Evolutionary conservation across 1,140 invertebrate genomes (phyloP).

Genomic region (Neodiprion lecontei): DNA sequence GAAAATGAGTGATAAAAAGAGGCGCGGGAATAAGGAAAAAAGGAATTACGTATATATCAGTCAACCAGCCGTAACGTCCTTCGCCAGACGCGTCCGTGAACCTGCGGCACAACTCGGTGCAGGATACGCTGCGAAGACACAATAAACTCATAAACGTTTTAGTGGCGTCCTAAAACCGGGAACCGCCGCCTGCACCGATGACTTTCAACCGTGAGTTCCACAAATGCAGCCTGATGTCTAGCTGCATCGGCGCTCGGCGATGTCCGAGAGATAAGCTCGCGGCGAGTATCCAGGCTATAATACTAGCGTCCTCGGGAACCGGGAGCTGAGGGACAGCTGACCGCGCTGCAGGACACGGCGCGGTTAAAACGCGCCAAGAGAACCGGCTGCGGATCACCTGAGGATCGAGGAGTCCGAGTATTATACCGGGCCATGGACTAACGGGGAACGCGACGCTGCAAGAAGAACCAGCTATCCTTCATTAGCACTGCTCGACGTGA

Average conservation of each 20-base stretch:
- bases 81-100: background rate
- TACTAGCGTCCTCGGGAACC: background rate
- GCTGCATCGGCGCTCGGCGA: background rate
- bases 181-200: background rate
- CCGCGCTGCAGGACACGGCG: background rate
- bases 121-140: background rate
- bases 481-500: conserved; percentile 47
- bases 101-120: background rate
- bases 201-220: too few species aligned
- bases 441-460: conserved; percentile 15
- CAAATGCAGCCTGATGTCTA: background rate
- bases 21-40: background rate
- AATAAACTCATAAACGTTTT: conserved; percentile 22
- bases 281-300: background rate
- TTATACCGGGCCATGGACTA: background rate
- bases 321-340: conserved; percentile 6
- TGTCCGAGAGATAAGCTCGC: background rate
- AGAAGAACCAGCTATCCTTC: conserved; percentile 46
- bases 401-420: background rate
- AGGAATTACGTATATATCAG: background rate
- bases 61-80: background rate
- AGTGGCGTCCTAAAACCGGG: conserved; percentile 15
- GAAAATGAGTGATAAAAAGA: conserved; percentile 12
- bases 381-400: background rate
- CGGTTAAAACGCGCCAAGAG: conserved; percentile 4